These are phyloP conservation scores for Agapornis canus DNA, from an alignment of 2,797 vertebrate genomes.

Conservation along the genomic window DNA sequence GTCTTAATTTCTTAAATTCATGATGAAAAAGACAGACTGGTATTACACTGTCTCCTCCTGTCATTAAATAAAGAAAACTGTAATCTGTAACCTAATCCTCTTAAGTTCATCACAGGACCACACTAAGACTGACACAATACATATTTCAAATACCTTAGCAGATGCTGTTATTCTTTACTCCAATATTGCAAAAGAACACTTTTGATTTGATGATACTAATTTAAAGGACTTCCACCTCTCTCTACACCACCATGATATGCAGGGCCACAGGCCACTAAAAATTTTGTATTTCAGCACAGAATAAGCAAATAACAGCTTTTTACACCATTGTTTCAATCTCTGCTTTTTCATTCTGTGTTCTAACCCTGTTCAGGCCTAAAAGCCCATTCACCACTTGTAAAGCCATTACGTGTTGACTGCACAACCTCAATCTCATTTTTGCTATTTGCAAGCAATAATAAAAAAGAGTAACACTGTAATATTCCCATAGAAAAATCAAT, in stretches of 20 bases:
- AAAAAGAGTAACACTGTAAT: not conserved
- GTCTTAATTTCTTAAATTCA: not conserved
- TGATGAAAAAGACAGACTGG: not conserved
- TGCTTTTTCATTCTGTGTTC: not conserved
- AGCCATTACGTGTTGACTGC: not conserved
- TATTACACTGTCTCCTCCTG: not conserved
- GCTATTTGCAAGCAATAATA: not conserved
- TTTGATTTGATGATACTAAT: not conserved
- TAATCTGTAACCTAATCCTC: conserved; percentile 37
- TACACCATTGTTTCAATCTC: not conserved
- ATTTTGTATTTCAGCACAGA: not conserved
- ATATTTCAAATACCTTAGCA: not conserved
- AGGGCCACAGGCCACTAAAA: not conserved
- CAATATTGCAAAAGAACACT: not conserved
- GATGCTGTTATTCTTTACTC: not conserved
- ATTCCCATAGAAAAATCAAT: not conserved
- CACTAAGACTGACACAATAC: not conserved
- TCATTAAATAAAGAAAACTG: not conserved
- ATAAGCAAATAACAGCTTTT: not conserved
- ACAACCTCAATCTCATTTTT: not conserved
- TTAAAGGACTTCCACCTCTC: not conserved
- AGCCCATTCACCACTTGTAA: not conserved
- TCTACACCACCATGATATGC: not conserved
- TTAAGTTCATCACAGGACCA: not conserved
- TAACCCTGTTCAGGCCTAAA: not conserved